Conservation (phyloP, 2,797 vertebrate species). For the Eidolon dupreanum region DNA sequence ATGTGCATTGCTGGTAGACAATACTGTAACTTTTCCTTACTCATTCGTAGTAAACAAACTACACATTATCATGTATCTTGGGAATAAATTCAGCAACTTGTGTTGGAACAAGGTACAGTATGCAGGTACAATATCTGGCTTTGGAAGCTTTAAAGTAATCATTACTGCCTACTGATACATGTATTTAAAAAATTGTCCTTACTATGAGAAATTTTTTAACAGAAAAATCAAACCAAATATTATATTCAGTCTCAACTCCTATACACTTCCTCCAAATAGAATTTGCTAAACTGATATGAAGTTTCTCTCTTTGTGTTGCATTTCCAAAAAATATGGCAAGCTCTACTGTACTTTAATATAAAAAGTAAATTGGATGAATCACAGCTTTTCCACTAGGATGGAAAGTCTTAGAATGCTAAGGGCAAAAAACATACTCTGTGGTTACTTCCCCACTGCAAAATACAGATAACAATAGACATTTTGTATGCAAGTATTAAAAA, state of each 20-base stretch:
- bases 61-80: constrained; percentile 13
- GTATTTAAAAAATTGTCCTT: constrained; percentile 16
- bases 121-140: not conserved
- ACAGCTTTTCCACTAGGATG: constrained; percentile 66
- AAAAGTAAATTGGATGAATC: constrained; percentile 69
- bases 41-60: constrained; percentile 25
- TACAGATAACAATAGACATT: constrained; percentile 39
- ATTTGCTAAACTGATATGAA: constrained; percentile 63
- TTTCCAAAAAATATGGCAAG: constrained; percentile 35
- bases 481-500: constrained; percentile 37
- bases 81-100: constrained; percentile 34
- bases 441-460: constrained; percentile 52
- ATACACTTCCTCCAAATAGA: constrained; percentile 48
- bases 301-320: constrained; percentile 69
- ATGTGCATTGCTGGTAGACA: not conserved
- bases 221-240: constrained; percentile 68
- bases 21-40: constrained; percentile 24
- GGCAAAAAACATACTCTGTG: constrained; percentile 34
- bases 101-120: not conserved
- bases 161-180: constrained; percentile 11
- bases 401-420: constrained; percentile 66
- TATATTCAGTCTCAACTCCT: constrained; percentile 46
- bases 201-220: constrained; percentile 54
- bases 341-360: constrained; percentile 67
- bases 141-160: constrained; percentile 41